A percentile compares a stretch with the other conserved stretches of the same genome.
Evolutionary conservation across 37 sponge, comb jelly and placozoan species (phyloP).

Genomic region (Oscarella lobularis): DNA sequence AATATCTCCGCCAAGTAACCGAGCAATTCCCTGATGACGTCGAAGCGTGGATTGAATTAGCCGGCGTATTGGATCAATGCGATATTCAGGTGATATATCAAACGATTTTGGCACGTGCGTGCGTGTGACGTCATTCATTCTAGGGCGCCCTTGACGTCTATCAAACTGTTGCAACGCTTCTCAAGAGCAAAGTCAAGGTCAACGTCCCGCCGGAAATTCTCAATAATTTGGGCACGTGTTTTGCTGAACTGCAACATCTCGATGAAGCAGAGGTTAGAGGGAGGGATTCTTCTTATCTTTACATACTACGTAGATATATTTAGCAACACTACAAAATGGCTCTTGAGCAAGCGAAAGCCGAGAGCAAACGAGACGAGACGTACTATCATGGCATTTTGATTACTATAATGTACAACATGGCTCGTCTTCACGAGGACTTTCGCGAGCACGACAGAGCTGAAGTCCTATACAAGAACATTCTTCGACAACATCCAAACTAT

Average conservation of each 20-base stretch:
- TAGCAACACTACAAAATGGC: slow-evolving; percentile 69
- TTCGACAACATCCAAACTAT: slow-evolving; percentile 76
- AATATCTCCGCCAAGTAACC: slow-evolving; percentile 61
- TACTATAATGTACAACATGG: slow-evolving; percentile 87
- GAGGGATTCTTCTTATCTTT: neutral
- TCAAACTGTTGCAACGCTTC: slow-evolving; percentile 58
- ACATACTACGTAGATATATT: neutral
- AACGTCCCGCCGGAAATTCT: slow-evolving; percentile 90
- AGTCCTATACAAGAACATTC: slow-evolving; percentile 59
- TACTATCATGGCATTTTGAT: slow-evolving; percentile 65
- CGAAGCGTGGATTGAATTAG: slow-evolving; percentile 98
- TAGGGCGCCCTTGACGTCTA: slow-evolving; percentile 66
- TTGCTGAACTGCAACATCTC: slow-evolving; percentile 46
- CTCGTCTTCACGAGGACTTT: slow-evolving; percentile 67
- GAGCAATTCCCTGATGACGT: slow-evolving; percentile 85
- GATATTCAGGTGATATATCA: slow-evolving; percentile 49
- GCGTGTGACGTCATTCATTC: neutral
- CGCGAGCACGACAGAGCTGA: slow-evolving; percentile 65
- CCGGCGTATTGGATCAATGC: slow-evolving; percentile 66
- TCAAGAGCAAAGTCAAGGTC: slow-evolving; percentile 60
- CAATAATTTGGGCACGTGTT: slow-evolving; percentile 81
- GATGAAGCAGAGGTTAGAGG: slow-evolving; percentile 35
- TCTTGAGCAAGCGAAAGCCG: slow-evolving; percentile 56
- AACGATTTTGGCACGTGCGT: too few relatives aligned
- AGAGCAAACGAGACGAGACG: slow-evolving; percentile 61